Base-by-base conservation (phyloP, 1,140 invertebrate species). In the Capitella teleta region DNA sequence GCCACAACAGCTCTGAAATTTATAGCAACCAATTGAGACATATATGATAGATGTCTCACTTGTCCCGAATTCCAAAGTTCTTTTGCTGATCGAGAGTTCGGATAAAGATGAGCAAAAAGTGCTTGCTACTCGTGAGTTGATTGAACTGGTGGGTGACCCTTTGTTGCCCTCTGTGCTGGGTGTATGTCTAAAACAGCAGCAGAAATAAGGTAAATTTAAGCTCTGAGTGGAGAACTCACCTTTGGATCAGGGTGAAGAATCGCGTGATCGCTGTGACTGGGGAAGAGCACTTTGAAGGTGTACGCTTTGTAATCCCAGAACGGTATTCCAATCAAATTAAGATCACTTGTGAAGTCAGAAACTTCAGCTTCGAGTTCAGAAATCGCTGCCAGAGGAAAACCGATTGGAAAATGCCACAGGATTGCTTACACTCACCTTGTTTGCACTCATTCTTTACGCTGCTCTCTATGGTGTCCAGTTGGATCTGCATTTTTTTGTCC, bases 281-380 rank as follows among this genome's bases (percentile, higher is more conserved):
- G 93, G 70, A 98, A 98, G 67, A 98, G 92, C 12, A 98, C 90
- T 73, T 96, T 94, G 86, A 96, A 95, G 38, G 96, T 90, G 67
- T 96, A 98, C 63, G 87, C 91, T 45, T 90, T 84, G 64, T 95
- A 91, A 73, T 96, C 90, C 36, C 95, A 74, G 5, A 89, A 93
- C 4, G 94, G 93, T 59, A 98, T 96, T 1, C 93, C 93, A 6
- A 87, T 86, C 55, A 87, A 89, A 72, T 93, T 88, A 49, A 97
- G 76, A 75, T 98, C 91, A 30, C 88, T 91, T 28, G 90, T 95
- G 57, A 98, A 76, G 72, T 98, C 94, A 40, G 89, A 93, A 87
- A 99, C 96, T 73, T 98, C 94, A 2, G 94, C 98, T 76, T 98
- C 95, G 14, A 99, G 76, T 74, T 98, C 95, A 16, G 93, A 93